These are phyloP conservation scores for Guaruba guarouba DNA, from an alignment of 2,113 vertebrate species.

Conservation along the genomic window DNA sequence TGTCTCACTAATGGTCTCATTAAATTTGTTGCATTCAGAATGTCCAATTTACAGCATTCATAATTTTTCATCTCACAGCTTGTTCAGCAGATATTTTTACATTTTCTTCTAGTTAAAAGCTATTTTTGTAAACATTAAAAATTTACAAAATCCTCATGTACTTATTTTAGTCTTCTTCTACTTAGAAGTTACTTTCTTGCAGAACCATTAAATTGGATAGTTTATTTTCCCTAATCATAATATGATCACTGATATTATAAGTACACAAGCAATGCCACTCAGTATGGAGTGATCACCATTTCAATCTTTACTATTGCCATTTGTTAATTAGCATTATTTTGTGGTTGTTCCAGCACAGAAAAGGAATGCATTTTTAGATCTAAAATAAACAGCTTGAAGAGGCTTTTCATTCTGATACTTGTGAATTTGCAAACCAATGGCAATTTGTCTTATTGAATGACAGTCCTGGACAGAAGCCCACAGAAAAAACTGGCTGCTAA, in stretches of 20 bases:
- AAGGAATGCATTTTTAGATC: neutral
- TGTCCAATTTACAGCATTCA: neutral
- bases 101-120: neutral
- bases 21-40: constrained; percentile 19
- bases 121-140: neutral
- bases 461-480: neutral
- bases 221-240: neutral
- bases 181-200: neutral
- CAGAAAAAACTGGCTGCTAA: neutral
- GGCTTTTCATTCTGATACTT: neutral
- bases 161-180: neutral
- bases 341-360: neutral
- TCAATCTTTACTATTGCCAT: neutral
- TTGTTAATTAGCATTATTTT: constrained; percentile 24
- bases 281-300: neutral
- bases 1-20: neutral
- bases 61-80: neutral
- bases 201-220: neutral
- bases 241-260: neutral
- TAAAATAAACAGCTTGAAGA: neutral
- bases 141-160: fast-evolving
- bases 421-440: neutral
- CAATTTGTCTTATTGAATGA: neutral
- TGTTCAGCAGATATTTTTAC: neutral
- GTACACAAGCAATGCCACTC: neutral